Conservation (phyloP, 2,888 invertebrate genomes). For the Odontocerum albicorne region DNA sequence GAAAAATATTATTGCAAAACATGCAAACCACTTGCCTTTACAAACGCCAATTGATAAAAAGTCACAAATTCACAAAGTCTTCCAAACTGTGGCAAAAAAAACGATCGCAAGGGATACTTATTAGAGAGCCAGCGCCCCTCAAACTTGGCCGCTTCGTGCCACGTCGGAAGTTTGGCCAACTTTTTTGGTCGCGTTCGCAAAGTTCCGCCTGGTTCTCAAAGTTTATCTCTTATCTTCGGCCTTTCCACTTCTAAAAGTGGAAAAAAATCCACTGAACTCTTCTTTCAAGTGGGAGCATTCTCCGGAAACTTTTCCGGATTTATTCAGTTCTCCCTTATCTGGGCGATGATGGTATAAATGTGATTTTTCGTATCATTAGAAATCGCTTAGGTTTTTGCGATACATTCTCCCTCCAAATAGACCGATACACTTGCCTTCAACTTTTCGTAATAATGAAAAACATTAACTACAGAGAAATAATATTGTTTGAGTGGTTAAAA, state of each 20-base stretch:
- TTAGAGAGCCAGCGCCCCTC: background rate
- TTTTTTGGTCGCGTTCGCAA: too few relatives aligned
- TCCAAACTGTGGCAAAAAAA: background rate
- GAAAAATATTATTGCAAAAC: too few relatives aligned
- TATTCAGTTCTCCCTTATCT: constrained; percentile 8
- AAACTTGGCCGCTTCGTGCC: background rate
- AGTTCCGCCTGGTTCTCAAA: constrained; percentile 8
- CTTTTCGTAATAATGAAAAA: too few relatives aligned
- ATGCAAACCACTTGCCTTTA: too few relatives aligned
- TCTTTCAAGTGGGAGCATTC: constrained; percentile 9
- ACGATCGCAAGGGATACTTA: constrained; percentile 5
- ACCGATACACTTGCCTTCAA: too few relatives aligned
- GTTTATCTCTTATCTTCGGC: constrained; percentile 9
- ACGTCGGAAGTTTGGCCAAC: constrained; percentile 1
- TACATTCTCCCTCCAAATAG: background rate
- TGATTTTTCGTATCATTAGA: constrained; percentile 34
- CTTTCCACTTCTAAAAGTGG: background rate
- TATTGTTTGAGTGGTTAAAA: too few relatives aligned
- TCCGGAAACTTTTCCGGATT: constrained; percentile 13
- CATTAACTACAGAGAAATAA: too few relatives aligned
- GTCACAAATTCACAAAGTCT: constrained; percentile 4
- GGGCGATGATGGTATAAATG: constrained; percentile 25
- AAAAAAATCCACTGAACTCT: background rate
- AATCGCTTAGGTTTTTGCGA: constrained; percentile 28
- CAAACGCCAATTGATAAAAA: too few relatives aligned